Conservation (phyloP, 1,140 invertebrate species). For the Pogonomyrmex californicus region DNA sequence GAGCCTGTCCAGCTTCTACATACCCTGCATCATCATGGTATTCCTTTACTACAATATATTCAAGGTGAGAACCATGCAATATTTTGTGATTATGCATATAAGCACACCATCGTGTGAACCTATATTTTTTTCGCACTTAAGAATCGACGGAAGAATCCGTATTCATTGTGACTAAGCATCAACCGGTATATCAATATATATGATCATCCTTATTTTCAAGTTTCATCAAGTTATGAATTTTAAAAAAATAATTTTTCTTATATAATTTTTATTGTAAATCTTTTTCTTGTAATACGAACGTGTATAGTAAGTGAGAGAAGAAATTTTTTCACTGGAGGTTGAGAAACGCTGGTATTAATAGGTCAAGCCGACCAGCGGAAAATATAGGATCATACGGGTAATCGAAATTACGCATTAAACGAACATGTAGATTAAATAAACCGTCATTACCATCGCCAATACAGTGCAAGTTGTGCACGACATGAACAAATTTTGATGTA, state of each 20-base stretch:
- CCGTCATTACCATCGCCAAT: neutral
- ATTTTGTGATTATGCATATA: neutral
- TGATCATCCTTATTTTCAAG: neutral
- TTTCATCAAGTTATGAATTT: neutral
- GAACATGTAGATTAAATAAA: constrained; percentile 43
- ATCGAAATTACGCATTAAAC: constrained; percentile 41
- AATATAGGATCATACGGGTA: constrained; percentile 45
- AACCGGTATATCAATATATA: neutral
- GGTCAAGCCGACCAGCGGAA: constrained; percentile 25
- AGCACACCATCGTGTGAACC: neutral
- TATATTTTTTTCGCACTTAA: neutral
- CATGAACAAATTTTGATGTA: neutral
- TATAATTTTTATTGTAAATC: constrained; percentile 15
- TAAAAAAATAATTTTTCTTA: neutral
- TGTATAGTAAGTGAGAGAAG: neutral
- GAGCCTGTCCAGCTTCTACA: constrained; percentile 99
- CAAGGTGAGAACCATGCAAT: constrained; percentile 89
- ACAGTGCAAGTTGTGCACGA: neutral
- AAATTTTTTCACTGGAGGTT: constrained; percentile 13
- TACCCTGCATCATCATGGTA: constrained; percentile 99
- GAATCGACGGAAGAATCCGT: neutral
- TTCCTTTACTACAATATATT: constrained; percentile 99
- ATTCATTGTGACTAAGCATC: neutral
- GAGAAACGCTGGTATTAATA: constrained; percentile 46
- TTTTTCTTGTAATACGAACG: neutral